Percentiles rank a stretch among this genome's conserved stretches.
Evolutionary conservation across 2,797 vertebrate genomes (phyloP).

Genomic region (Peromyscus melanophrys): DNA sequence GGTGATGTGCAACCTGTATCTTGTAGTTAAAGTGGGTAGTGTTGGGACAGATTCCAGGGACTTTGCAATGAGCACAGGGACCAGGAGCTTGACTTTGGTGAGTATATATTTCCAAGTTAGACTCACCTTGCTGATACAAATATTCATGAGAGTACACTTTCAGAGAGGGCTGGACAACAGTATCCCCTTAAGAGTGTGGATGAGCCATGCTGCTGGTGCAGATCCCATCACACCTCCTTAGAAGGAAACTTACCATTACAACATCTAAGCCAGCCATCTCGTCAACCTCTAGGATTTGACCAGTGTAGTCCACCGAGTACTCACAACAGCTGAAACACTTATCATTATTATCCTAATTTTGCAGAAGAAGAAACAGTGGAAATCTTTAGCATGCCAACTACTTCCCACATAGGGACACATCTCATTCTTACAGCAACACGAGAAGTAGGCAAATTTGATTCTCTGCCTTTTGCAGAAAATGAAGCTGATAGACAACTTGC

Average conservation of each 20-base stretch:
- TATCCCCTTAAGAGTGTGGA: no score
- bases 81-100: background rate
- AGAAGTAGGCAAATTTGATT: background rate
- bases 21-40: no score
- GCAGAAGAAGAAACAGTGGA: background rate
- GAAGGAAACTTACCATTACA: background rate
- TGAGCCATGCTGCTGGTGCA: no score
- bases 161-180: no score
- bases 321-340: background rate
- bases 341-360: background rate
- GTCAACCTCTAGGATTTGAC: background rate
- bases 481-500: background rate
- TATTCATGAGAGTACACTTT: background rate
- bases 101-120: background rate
- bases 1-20: background rate
- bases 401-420: no score
- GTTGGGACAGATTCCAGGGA: background rate
- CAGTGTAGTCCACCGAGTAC: fast-evolving
- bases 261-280: background rate
- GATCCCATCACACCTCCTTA: background rate
- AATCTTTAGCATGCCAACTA: background rate
- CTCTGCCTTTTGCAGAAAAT: background rate
- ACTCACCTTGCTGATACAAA: background rate
- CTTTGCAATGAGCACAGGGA: background rate
- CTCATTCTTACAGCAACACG: fast-evolving